phyloP scores from a whole-genome alignment of 2,113 vertebrate genomes.

The Strix aluco region DNA sequence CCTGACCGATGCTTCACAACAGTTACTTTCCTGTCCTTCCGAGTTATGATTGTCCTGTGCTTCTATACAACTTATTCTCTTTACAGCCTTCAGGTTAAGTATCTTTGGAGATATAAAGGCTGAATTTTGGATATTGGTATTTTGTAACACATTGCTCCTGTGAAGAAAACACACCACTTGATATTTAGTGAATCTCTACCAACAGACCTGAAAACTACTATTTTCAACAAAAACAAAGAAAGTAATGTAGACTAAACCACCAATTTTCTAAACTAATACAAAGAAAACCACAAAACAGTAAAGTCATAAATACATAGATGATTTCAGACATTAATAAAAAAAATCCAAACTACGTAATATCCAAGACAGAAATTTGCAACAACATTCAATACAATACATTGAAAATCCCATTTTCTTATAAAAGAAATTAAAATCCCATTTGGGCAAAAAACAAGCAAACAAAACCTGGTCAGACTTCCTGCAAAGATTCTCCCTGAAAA shows the following conservation, averaged over 20 bases:
- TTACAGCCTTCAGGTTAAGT: conserved; percentile 83
- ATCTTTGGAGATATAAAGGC: conserved; percentile 92
- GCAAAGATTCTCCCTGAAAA: neutral
- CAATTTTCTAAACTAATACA: neutral
- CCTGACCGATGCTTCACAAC: conserved; percentile 68
- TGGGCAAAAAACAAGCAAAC: neutral
- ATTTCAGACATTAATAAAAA: neutral
- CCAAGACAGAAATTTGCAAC: neutral
- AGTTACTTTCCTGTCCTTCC: conserved; percentile 69
- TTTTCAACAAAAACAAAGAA: neutral
- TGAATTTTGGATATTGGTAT: conserved; percentile 87
- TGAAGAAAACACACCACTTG: conserved; percentile 21
- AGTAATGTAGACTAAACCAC: neutral
- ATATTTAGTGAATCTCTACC: neutral
- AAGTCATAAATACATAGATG: neutral
- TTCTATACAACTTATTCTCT: conserved; percentile 78
- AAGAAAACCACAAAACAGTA: neutral
- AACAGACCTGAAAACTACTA: neutral
- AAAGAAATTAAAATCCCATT: neutral
- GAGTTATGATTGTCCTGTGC: conserved; percentile 77
- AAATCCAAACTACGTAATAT: neutral
- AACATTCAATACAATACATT: neutral
- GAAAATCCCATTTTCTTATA: neutral
- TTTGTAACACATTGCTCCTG: conserved; percentile 88
- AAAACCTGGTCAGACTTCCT: neutral